Conservation (phyloP, 1,140 invertebrate species). For the Idris sp. region DNA sequence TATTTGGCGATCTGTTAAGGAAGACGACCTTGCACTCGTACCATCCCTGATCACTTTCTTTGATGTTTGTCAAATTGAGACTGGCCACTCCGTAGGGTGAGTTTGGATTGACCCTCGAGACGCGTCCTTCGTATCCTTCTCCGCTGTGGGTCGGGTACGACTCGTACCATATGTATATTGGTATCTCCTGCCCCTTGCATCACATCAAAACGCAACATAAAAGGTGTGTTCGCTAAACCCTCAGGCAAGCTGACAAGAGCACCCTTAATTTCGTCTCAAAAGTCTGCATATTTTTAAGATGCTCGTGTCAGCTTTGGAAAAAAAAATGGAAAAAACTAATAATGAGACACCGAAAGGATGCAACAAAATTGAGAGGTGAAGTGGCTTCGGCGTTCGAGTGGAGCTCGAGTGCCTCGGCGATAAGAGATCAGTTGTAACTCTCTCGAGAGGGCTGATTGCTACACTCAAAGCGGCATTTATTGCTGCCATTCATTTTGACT, state of each 20-base stretch:
- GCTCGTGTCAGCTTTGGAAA: conserved; percentile 47
- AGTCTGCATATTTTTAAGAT: conserved; percentile 12
- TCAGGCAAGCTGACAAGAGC: conserved; percentile 36
- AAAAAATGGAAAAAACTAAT: conserved; percentile 34
- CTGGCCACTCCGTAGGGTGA: conserved; percentile 93
- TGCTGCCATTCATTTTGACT: no score
- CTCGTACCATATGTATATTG: conserved; percentile 98
- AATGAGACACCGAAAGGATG: conserved; percentile 58
- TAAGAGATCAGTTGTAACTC: conserved; percentile 54
- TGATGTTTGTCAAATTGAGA: conserved; percentile 95
- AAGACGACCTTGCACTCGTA: conserved; percentile 98
- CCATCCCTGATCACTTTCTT: conserved; percentile 93
- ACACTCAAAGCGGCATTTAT: conserved; percentile 43
- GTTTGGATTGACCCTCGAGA: conserved; percentile 90
- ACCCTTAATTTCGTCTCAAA: conserved; percentile 3
- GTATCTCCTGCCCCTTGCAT: conserved; percentile 91
- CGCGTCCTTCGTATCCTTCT: conserved; percentile 93
- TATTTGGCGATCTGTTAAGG: conserved; percentile 93
- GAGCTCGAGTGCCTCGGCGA: conserved; percentile 31
- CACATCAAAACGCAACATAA: conserved; percentile 76
- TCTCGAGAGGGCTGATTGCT: conserved; percentile 51
- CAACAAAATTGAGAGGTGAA: conserved; percentile 53
- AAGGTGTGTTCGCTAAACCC: conserved; percentile 60
- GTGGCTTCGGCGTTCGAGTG: conserved; percentile 45
- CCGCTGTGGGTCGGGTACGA: conserved; percentile 96